These are phyloP conservation scores for Ailuropoda melanoleuca DNA, from an alignment of 2,113 vertebrate genomes.

Conservation along the genomic window DNA sequence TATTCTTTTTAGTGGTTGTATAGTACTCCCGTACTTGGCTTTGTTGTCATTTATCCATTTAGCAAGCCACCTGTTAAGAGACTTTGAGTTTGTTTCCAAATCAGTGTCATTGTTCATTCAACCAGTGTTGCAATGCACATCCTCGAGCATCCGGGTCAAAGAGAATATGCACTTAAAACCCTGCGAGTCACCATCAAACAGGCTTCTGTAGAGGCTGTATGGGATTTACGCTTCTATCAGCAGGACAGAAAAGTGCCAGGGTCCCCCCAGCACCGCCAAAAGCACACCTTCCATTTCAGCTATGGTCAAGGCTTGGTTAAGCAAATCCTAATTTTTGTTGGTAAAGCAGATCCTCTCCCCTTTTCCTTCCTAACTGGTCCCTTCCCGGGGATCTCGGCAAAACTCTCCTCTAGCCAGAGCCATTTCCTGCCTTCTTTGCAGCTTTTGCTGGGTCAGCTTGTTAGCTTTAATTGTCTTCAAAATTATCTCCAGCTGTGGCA, in stretches of 20 bases:
- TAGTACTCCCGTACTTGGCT: background rate
- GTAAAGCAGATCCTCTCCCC: background rate
- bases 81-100: background rate
- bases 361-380: constrained; percentile 29
- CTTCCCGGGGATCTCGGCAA: background rate
- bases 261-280: background rate
- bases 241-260: background rate
- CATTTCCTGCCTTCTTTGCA: constrained; percentile 37
- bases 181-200: background rate
- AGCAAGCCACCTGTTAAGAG: background rate
- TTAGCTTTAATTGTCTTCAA: constrained; percentile 76
- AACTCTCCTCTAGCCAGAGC: constrained; percentile 17
- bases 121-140: background rate
- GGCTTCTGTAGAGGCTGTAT: background rate
- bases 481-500: constrained; percentile 72
- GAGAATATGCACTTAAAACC: background rate
- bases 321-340: background rate
- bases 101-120: background rate
- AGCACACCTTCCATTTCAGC: background rate
- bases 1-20: background rate
- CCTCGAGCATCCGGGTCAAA: background rate
- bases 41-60: background rate
- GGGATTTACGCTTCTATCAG: background rate
- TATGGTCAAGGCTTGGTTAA: background rate
- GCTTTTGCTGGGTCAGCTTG: constrained; percentile 72